Evolutionary conservation across 1,140 invertebrate genomes (phyloP), one percentile per base, ranked within the genome.

Genomic region (Trialeurodes vaporariorum): DNA sequence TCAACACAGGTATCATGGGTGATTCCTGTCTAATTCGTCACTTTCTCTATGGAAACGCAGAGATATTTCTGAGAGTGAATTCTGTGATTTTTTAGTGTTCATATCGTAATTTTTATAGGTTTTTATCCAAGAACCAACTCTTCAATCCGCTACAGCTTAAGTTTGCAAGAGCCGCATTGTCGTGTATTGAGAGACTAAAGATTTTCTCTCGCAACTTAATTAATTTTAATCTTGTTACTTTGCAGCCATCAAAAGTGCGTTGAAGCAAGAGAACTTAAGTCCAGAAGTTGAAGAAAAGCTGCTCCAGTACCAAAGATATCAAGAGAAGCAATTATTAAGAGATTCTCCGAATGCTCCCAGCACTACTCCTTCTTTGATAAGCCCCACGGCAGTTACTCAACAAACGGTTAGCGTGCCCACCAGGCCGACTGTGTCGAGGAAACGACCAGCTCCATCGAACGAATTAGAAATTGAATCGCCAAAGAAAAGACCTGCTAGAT

Each of bases 201-300:
- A n/a, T n/a, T n/a, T n/a, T n/a, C n/a, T n/a, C n/a, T n/a, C n/a
- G n/a, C n/a, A n/a, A n/a, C n/a, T n/a, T n/a, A n/a, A n/a, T 67
- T 49, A 61, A 23, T 73, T 71, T 68, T 70, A 63, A 65, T 68
- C 70, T n/a, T n/a, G n/a, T n/a, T n/a, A n/a, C n/a, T 75, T 77
- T 77, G 11, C 76, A 92, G 89, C 89, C 1, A 91, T 92, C 67
- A 89, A 89, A 78, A 90, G 87, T 76, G 90, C 89, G 9, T 77
- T 93, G 49, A 91, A 90, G 76, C 88, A 90, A 76, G 89, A 91
- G 74, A 93, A 94, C 76, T 79, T 95, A 17, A 92, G 93, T 77
- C 93, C 93, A 1, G 93, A 96, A 78, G 92, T 96, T 62, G 92
- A 96, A 77, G 93, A 95, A 71, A 96, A 96, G 75, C 76, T 96